These are phyloP conservation scores for Polyommatus icarus DNA, from an alignment of 2,888 invertebrate species.

Conservation along the genomic window DNA sequence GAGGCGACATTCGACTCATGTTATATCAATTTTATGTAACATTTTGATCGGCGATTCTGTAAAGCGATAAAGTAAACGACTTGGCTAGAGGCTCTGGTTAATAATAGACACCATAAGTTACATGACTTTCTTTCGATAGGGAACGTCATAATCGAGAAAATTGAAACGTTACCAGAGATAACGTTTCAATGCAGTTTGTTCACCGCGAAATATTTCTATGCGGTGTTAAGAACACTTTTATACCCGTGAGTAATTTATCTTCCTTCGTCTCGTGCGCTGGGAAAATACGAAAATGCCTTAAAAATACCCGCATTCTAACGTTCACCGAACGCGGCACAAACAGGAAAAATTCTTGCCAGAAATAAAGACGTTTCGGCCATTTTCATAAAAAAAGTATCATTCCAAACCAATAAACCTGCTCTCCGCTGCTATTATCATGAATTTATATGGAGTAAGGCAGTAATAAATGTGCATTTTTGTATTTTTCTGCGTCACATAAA, in stretches of 20 bases:
- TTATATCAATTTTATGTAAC: no score
- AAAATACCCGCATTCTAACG: constrained; percentile 13
- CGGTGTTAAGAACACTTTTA: not conserved
- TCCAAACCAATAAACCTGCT: constrained; percentile 23
- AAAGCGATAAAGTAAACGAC: no score
- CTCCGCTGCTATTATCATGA: constrained; percentile 1
- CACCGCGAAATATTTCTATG: not conserved
- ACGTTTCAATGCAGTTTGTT: not conserved
- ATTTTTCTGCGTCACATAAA: not conserved
- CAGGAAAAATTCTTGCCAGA: constrained; percentile 2
- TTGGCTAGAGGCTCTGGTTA: no score
- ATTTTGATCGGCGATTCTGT: no score
- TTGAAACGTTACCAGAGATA: not conserved
- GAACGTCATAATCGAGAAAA: not conserved
- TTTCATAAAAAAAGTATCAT: constrained; percentile 18
- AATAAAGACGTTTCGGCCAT: constrained; percentile 8
- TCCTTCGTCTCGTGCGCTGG: not conserved
- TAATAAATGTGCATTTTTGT: not conserved
- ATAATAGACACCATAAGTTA: no score
- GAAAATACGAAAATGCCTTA: constrained; percentile 10
- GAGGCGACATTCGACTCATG: no score
- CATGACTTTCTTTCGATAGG: no score
- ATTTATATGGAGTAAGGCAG: not conserved
- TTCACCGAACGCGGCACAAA: not conserved
- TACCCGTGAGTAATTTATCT: not conserved